Conservation (phyloP, 2,888 invertebrate species). For the Oscheius onirici region DNA sequence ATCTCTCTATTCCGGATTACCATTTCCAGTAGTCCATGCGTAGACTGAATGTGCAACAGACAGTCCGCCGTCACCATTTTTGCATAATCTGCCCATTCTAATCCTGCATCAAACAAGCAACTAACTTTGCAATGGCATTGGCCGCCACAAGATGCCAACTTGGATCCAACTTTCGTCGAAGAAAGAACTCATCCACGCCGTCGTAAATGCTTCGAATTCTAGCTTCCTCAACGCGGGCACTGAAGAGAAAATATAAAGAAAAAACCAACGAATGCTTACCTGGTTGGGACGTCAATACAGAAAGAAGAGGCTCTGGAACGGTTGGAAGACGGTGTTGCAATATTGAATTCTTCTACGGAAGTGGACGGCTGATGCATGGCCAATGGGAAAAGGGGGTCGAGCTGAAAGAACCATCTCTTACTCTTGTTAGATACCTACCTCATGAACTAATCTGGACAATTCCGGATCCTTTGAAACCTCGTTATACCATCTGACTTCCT, state of each 20-base stretch:
- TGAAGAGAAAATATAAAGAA: neutral
- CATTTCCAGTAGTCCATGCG: too few relatives aligned
- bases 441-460: constrained; percentile 33
- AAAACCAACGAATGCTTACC: neutral
- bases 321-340: neutral
- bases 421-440: constrained; percentile 8
- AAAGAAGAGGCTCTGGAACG: constrained; percentile 12
- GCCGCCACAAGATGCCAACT: constrained; percentile 20
- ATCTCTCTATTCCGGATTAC: neutral
- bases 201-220: constrained; percentile 13
- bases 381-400: constrained; percentile 25
- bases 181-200: constrained; percentile 30
- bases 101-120: neutral
- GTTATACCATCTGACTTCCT: constrained; percentile 48
- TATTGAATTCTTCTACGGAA: neutral
- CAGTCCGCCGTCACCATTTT: neutral
- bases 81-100: too few relatives aligned
- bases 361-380: constrained; percentile 27
- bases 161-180: constrained; percentile 25
- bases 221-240: neutral
- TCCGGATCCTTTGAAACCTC: constrained; percentile 41
- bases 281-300: neutral
- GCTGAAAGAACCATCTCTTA: constrained; percentile 3
- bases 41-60: neutral
- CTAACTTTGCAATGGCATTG: constrained; percentile 6